Base-by-base conservation (phyloP, 2,113 vertebrate genomes). In the Lasiurus cinereus region DNA sequence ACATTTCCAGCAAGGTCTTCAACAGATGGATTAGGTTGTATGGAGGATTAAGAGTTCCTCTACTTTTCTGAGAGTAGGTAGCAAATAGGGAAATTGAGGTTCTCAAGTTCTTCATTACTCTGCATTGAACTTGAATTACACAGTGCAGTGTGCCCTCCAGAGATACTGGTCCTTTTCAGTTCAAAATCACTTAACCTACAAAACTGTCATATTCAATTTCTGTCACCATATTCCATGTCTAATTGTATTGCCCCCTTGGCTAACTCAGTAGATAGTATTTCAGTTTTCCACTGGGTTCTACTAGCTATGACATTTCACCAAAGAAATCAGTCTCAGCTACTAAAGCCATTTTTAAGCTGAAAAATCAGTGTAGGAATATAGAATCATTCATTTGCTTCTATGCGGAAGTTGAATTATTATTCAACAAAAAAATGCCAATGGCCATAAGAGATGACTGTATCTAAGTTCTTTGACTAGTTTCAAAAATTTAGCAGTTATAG, bases 141-240 rank as follows among this genome's bases (percentile, higher is more conserved):
- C 29, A 31, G 16, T 33, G 14, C 43, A 36, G 0, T 72, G 50
- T 83, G 50, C 93, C 88, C 62, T 24, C 13, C 16, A 73, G 76
- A 82, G 16, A 56, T 48, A 48, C 89, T 84, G 59, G 66, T 87
- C 66, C 77, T 86, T 87, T 59, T 74, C 82, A 76, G 50, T 72
- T 90, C 64, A 93, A 59, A 96, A 43, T 62, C 80, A 36, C 31
- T 94, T 85, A 91, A 79, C 83, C 88, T 92, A 31, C 69, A 76
- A 33, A 88, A 66, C 64, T 67, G 56, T 69, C 10, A 6, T 69
- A 59, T 89, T 93, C 90, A 48, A 72, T 80, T 84, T 90, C 64
- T 90, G 0, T 87, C 54, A 64, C 31, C 82, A 4, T 83, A 70
- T 67, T 92, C 64, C 19, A 0, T 80, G 93, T 95, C 78, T 79